phyloP scores from a whole-genome alignment of 2,888 invertebrate genomes.

The Nudaria mundana region DNA sequence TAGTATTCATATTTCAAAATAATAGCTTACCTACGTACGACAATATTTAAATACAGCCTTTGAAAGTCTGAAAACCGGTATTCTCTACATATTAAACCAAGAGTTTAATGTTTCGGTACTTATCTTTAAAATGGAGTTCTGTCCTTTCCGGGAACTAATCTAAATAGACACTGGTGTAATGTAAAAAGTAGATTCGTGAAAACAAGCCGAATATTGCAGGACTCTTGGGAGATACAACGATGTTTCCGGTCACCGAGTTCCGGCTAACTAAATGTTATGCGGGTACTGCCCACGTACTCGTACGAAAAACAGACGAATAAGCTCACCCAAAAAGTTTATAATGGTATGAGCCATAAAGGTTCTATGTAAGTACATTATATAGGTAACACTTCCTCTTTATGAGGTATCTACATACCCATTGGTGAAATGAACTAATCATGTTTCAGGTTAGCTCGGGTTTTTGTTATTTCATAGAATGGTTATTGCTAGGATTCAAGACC shows the following conservation, averaged over 20 bases:
- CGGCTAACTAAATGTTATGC: slow-evolving; percentile 35
- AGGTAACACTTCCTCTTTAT: too few species aligned
- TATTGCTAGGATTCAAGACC: too few species aligned
- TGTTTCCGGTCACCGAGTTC: slow-evolving; percentile 55
- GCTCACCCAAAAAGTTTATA: background rate
- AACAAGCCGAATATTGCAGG: slow-evolving; percentile 39
- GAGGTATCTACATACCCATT: too few species aligned
- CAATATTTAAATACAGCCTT: too few species aligned
- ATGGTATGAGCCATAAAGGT: background rate
- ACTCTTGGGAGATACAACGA: slow-evolving; percentile 45
- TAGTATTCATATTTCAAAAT: too few species aligned
- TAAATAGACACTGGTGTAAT: slow-evolving; percentile 15
- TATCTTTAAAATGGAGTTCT: slow-evolving; percentile 17
- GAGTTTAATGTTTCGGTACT: slow-evolving; percentile 14
- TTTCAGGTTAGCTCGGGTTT: too few species aligned
- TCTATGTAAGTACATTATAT: too few species aligned
- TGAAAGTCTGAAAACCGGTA: too few species aligned
- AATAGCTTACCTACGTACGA: too few species aligned
- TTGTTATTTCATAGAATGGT: too few species aligned
- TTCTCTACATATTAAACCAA: slow-evolving; percentile 15
- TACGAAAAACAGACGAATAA: slow-evolving; percentile 19
- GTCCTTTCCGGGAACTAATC: slow-evolving; percentile 28
- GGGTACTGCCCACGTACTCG: slow-evolving; percentile 20
- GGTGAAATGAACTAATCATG: too few species aligned
- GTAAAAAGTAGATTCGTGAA: slow-evolving; percentile 16